Base-by-base conservation (phyloP, 2,113 vertebrate genomes). In the Myxocyprinus asiaticus region DNA sequence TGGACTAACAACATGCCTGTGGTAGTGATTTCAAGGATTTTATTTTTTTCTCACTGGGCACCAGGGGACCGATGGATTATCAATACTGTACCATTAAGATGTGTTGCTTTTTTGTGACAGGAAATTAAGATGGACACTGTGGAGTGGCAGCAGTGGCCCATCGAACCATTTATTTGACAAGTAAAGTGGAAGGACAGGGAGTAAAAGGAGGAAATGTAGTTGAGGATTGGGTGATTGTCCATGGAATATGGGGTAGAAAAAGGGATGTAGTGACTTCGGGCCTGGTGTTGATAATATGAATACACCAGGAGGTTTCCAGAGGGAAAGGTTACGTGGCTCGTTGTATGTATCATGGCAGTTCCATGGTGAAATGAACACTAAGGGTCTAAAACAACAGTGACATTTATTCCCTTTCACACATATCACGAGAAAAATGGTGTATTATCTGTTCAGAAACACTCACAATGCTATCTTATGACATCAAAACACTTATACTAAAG, bases 1-100 rank as follows among this genome's bases (percentile, higher is more conserved):
- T 78, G 76, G 75, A 78, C 78, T 75, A 61, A 70, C 84, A 79
- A 81, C 63, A 72, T 77, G 79, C 65, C 65, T 55, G 51, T 72
- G 76, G 63, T 81, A 53, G n/a, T 65, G 76, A 74, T 78, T 78
- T 66, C 17, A 42, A 61, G 45, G 76, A 55, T 84, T n/a, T 79
- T 81, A 70, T 84, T 84, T 84, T 33, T 33, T 78, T 78, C 66
- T 70, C 67, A 70, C 50, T 7, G 70, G 45, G 75, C 70, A 75
- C 33, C 67, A 56, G 58, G 63, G 67, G 65, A 48, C 33, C 65
- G 5, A 76, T 76, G 73, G 48, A 48, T 68, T 71, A 62, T 76
- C 61, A 45, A 9, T 53, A 73, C 59, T 15, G 44, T 63, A 33
- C 33, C 53, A 74, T 71, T 8, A 53, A 51, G 14, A 71, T 6